Evolutionary conservation across 2,113 vertebrate species (phyloP), one percentile per base, ranked within the genome.

Genomic region (Anseranas semipalmata): DNA sequence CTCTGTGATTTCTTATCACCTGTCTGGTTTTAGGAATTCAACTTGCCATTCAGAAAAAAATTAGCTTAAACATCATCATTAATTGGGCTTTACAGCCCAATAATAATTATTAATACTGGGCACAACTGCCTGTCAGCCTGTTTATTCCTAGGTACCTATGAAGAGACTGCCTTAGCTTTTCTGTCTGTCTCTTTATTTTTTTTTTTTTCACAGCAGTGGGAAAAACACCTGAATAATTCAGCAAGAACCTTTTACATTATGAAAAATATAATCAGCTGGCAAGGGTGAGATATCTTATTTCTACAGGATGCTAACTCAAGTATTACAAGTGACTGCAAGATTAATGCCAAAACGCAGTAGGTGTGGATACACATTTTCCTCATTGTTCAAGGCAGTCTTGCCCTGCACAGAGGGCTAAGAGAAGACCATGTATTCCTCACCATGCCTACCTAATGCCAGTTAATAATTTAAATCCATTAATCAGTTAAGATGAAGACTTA

Each of bases 161-260:
- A 65, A 85, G 70, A 90, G 63, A 10, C 53, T 93, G 50, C 78
- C 37, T 68, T 74, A 39, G 68, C 60, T 66, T 73, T 85, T 88
- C 56, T 78, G 4, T 35, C 39, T 85, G 2, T n/a, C 11, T 62
- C 9, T 66, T 27, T 65, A 17, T 41, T 7, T 37, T 10, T 53
- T 16, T 30, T 52, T 53, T 28, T 15, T 53, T 53, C 28, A 10
- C 30, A 88, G 71, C 56, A 73, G 46, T 70, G 68, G 56, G 71
- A 76, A 95, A 95, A 95, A 71, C 39, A 87, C 52, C 80, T 97
- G 91, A 97, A 97, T 97, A 96, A 97, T 97, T 97, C 85, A 97
- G 76, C 35, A 90, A 86, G 93, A 89, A 91, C 95, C 95, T 95
- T 96, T 95, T 89, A 95, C 92, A 92, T 96, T 94, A 96, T 97